A percentile compares a stretch with the other conserved stretches of the same genome.
phyloP scores from a whole-genome alignment of 2,888 invertebrate genomes.

The Apamea crenata region DNA sequence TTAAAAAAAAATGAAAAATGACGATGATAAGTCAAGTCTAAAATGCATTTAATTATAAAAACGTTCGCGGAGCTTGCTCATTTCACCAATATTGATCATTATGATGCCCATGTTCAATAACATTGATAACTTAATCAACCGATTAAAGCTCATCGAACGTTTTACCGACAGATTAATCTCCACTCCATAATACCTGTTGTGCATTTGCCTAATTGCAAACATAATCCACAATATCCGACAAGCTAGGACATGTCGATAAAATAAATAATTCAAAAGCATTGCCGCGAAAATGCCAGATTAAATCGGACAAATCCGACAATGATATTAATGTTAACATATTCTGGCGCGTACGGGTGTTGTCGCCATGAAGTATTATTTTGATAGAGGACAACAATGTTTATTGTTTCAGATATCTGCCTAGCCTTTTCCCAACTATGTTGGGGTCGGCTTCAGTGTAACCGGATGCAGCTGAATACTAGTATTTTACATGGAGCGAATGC shows the following conservation, averaged over 20 bases:
- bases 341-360: conserved; percentile 34
- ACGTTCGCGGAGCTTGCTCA: background rate
- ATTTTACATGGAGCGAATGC: too few relatives aligned
- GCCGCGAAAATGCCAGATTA: conserved; percentile 62
- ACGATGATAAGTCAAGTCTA: too few relatives aligned
- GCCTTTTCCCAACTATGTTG: too few relatives aligned
- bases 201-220: conserved; percentile 50
- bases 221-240: conserved; percentile 50
- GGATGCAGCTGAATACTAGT: too few relatives aligned
- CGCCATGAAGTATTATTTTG: conserved; percentile 38
- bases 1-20: too few relatives aligned
- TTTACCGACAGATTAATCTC: conserved; percentile 19
- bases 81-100: background rate
- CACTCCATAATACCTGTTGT: conserved; percentile 32
- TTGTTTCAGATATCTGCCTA: too few relatives aligned
- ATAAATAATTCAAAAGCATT: conserved; percentile 65
- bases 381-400: conserved; percentile 27
- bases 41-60: background rate
- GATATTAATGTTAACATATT: conserved; percentile 65
- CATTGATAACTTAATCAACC: conserved; percentile 17
- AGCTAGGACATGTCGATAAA: conserved; percentile 55
- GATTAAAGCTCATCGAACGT: conserved; percentile 27
- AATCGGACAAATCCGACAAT: conserved; percentile 66
- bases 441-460: too few relatives aligned
- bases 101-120: too few relatives aligned